These are phyloP conservation scores for Aspidoscelis tigris DNA, from an alignment of 2,113 vertebrate species.

Conservation along the genomic window DNA sequence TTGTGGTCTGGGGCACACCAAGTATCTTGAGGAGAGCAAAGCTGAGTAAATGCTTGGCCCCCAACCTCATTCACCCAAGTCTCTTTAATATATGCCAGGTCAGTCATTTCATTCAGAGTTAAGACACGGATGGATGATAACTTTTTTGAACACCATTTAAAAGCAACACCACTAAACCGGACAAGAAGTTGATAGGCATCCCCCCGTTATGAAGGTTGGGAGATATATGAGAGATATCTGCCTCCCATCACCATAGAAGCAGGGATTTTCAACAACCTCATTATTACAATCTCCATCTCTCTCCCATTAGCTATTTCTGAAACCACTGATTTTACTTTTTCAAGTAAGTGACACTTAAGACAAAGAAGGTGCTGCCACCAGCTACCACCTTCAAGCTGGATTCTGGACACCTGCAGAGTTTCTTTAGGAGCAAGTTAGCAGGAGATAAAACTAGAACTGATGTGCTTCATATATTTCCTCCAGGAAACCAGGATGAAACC, in stretches of 20 bases:
- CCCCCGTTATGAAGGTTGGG: too few species aligned
- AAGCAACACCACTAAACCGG: too few species aligned
- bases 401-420: not conserved
- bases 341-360: constrained; percentile 3
- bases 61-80: too few species aligned
- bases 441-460: constrained; percentile 17
- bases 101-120: too few species aligned
- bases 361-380: constrained; percentile 19
- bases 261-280: constrained; percentile 19
- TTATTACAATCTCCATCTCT: constrained; percentile 4
- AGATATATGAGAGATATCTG: too few species aligned
- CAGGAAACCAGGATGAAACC: not conserved
- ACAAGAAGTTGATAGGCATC: too few species aligned
- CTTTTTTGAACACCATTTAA: too few species aligned
- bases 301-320: constrained; percentile 27
- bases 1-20: too few species aligned
- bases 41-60: too few species aligned
- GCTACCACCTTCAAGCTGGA: not conserved
- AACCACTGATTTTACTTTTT: constrained; percentile 7
- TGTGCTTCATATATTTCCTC: not conserved
- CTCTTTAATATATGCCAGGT: too few species aligned
- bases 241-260: not conserved
- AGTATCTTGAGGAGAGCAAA: too few species aligned
- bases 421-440: not conserved
- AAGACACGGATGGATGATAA: too few species aligned